Evolutionary conservation across 2,888 invertebrate genomes (phyloP), one percentile per base, ranked within the genome.

Genomic region (Margaritifera margaritifera): DNA sequence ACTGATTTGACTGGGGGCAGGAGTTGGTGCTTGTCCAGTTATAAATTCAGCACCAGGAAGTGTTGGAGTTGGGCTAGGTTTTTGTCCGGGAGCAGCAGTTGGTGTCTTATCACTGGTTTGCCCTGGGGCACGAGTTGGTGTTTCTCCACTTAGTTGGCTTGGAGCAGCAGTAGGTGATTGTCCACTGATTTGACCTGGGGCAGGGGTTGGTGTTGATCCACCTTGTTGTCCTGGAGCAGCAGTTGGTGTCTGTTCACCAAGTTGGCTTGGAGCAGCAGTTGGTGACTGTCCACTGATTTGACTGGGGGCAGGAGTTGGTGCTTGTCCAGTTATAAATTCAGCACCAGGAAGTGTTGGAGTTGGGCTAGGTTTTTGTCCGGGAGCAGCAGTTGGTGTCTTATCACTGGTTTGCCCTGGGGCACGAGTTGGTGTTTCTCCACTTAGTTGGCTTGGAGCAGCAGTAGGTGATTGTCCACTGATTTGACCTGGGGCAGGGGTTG

Each of bases 281-380:
- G 62, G 68, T 22, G 71, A 66, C n/a, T 52, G 54, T 6, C 63
- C 66, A 22, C 68, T 68, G 3, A 58, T 51, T 5, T 62, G 53
- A 24, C 59, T 60, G 4, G 70, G 65, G 22, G 66, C 58, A 20
- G 63, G 68, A 53, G 54, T 24, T 55, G 71, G 67, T 4, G 72
- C 56, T 53, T 53, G 58, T 52, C 56, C 50, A 19, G 55, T 22
- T 18, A 58, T 22, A 51, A 24, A 50, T 31, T 59, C 59, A 31
- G 31, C 31, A 6, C 50, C 59, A 25, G 60, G 61, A 57, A n/a
- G 84, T 83, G 61, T 83, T 80, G 42, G 63, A 72, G 20, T 68
- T 66, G 53, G 80, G 66, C 81, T 82, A 86, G 50, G 77, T 74
- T 22, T 76, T 58, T 2, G 86, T 18, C 75, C 60, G 22, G 75